Percentiles rank a stretch among this genome's conserved stretches.
phyloP scores from a whole-genome alignment of 2,888 invertebrate species.

The Taenaris catops region DNA sequence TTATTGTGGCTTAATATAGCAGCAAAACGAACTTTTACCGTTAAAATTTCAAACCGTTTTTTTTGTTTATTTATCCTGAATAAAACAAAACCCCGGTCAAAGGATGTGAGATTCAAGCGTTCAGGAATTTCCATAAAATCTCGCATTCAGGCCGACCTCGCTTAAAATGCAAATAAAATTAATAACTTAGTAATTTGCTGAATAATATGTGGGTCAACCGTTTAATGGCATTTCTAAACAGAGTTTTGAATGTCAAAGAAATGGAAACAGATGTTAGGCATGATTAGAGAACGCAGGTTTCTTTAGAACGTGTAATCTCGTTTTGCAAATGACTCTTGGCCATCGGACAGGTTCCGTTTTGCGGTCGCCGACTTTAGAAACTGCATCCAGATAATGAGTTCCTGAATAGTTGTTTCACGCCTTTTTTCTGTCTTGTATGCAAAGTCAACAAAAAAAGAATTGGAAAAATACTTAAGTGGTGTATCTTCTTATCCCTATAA shows the following conservation, averaged over 20 bases:
- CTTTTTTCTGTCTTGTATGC: no score
- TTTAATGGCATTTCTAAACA: constrained; percentile 20
- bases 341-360: constrained; percentile 48
- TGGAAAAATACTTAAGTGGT: no score
- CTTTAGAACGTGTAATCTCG: constrained; percentile 41
- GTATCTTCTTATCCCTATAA: no score
- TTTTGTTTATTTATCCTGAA: no score
- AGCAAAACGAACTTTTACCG: no score
- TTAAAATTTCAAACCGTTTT: no score
- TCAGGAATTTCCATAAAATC: constrained; percentile 15
- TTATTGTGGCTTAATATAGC: no score
- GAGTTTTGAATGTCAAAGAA: neutral
- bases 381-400: constrained; percentile 34
- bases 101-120: constrained; percentile 10
- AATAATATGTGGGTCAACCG: constrained; percentile 19
- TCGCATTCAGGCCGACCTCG: constrained; percentile 5
- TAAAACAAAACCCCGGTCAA: constrained; percentile 5
- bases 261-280: constrained; percentile 29
- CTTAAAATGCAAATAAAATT: constrained; percentile 14
- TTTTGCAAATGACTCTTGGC: constrained; percentile 49
- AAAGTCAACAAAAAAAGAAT: no score
- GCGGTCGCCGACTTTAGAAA: constrained; percentile 57
- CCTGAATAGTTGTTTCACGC: no score
- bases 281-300: constrained; percentile 34
- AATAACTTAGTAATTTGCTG: constrained; percentile 4